Percentiles rank a stretch among this genome's conserved stretches.
Conservation (phyloP, 2,797 vertebrate species). For the Pachyuromys duprasi region DNA sequence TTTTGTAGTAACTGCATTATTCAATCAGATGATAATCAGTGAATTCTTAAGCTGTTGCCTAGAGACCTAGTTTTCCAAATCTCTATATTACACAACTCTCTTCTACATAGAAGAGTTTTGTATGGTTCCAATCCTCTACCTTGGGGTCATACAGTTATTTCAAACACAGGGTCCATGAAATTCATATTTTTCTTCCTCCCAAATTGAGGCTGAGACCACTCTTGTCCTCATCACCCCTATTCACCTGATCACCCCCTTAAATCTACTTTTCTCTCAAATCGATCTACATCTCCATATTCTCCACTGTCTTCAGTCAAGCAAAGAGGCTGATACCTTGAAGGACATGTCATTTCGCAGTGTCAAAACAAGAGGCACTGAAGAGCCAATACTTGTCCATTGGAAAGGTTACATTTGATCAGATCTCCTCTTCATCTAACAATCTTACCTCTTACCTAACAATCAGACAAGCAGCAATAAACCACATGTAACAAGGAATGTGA, state of each 20-base stretch:
- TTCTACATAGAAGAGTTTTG: neutral
- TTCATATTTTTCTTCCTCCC: neutral
- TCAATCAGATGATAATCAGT: neutral
- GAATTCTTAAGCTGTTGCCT: neutral
- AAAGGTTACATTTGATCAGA: neutral
- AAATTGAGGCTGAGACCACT: neutral
- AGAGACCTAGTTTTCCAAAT: neutral
- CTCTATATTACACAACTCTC: neutral
- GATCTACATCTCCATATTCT: neutral
- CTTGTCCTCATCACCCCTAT: neutral
- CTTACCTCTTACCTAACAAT: neutral
- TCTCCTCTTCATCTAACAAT: neutral
- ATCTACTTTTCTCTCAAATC: neutral
- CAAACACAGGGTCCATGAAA: neutral
- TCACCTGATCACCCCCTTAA: neutral
- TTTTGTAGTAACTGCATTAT: neutral
- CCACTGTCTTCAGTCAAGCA: neutral
- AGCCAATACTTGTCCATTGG: too few species aligned
- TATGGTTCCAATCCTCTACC: neutral
- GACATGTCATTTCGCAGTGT: neutral
- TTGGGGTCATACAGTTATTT: neutral
- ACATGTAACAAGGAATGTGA: neutral
- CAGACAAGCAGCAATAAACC: neutral
- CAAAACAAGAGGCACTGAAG: fast-evolving
- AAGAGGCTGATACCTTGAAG: neutral